phyloP scores from a whole-genome alignment of 2,113 vertebrate species.

The Empidonax traillii region DNA sequence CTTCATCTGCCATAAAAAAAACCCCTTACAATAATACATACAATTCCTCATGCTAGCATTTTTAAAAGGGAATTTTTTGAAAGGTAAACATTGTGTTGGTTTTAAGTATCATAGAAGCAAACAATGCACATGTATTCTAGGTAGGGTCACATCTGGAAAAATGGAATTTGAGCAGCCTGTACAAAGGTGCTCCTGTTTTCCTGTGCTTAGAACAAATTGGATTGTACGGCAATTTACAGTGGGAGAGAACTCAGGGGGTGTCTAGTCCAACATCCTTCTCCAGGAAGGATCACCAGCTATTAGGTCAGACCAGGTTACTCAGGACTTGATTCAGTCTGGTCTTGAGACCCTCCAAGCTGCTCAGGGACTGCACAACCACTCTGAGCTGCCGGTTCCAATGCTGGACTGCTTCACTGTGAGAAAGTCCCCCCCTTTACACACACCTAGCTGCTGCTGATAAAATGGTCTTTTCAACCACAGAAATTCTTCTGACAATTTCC shows the following conservation, averaged over 20 bases:
- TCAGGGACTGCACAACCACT: neutral
- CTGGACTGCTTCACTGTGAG: neutral
- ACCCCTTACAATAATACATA: neutral
- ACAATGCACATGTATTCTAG: neutral
- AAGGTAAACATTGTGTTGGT: neutral
- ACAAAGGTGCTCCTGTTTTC: neutral
- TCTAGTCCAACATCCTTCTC: neutral
- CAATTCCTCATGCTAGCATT: neutral
- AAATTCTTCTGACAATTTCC: neutral
- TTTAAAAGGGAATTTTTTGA: neutral
- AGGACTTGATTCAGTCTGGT: neutral
- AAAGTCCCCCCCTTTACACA: neutral
- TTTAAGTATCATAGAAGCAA: neutral
- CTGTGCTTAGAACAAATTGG: neutral
- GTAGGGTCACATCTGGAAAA: neutral
- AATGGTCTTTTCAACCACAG: neutral
- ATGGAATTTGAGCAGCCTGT: neutral
- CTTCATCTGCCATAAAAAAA: neutral
- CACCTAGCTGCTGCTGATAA: neutral
- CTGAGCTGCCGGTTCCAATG: neutral
- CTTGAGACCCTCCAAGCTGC: neutral
- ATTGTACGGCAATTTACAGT: neutral
- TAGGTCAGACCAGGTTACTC: neutral
- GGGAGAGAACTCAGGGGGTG: neutral
- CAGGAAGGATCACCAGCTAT: neutral